These are phyloP conservation scores for Adoxophyes honmai DNA, from an alignment of 1,140 invertebrate genomes.

Conservation along the genomic window DNA sequence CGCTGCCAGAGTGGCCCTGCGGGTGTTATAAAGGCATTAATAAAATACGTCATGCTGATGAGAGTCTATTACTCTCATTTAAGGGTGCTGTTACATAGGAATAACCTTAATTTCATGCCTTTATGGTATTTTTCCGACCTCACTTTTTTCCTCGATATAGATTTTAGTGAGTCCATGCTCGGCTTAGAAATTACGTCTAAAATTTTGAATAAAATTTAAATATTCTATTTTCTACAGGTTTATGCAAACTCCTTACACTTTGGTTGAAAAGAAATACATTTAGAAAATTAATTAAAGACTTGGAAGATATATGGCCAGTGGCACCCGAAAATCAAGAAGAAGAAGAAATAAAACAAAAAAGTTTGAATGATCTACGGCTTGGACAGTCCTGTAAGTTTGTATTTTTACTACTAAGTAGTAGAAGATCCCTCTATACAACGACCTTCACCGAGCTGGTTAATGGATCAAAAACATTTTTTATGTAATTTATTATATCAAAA, in stretches of 20 bases:
- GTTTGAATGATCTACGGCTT: constrained; percentile 40
- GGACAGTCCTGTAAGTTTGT: constrained; percentile 44
- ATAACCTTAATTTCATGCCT: neutral
- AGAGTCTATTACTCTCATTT: constrained; percentile 3
- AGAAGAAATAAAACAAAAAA: constrained; percentile 41
- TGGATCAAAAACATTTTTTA: no score
- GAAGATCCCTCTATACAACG: no score
- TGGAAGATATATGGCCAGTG: constrained; percentile 55
- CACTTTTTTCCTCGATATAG: no score
- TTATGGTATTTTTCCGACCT: no score
- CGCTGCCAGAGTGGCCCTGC: neutral
- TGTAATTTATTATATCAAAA: no score
- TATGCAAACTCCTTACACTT: constrained; percentile 54
- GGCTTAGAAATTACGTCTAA: no score
- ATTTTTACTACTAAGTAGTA: neutral
- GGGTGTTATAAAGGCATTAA: constrained; percentile 6
- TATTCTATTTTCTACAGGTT: constrained; percentile 37
- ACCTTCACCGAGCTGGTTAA: no score
- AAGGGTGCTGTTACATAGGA: neutral
- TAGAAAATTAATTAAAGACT: constrained; percentile 40
- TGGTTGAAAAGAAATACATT: constrained; percentile 51
- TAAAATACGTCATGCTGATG: neutral
- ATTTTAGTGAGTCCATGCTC: no score
- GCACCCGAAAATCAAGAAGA: constrained; percentile 37
- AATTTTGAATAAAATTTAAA: no score